phyloP scores from a whole-genome alignment of 2,888 invertebrate species.

The Therioaphis trifolii region DNA sequence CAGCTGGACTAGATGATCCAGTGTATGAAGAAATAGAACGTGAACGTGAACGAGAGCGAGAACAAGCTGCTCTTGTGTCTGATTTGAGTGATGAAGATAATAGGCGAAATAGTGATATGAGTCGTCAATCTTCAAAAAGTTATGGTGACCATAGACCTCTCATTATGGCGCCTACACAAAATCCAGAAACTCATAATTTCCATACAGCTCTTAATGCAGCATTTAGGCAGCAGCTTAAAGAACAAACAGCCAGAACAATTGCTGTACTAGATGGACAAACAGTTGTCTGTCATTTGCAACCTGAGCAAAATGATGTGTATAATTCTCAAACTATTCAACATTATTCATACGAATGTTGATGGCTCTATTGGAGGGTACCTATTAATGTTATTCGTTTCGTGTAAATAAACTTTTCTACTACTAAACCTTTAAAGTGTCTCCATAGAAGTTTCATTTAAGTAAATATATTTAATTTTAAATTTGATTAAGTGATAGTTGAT shows the following conservation, averaged over 20 bases:
- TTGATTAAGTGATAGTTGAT: constrained; percentile 6
- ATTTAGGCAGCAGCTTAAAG: constrained; percentile 70
- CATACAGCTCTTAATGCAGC: constrained; percentile 69
- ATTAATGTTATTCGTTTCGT: constrained; percentile 3
- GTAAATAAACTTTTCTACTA: constrained; percentile 51
- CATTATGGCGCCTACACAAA: constrained; percentile 74
- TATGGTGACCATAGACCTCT: constrained; percentile 85
- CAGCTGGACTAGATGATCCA: constrained; percentile 75
- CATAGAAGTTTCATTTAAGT: constrained; percentile 7
- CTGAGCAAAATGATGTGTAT: constrained; percentile 45
- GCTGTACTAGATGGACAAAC: constrained; percentile 88
- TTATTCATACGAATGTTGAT: constrained; percentile 61
- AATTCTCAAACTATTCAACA: constrained; percentile 52
- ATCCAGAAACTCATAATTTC: constrained; percentile 67
- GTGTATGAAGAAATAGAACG: constrained; percentile 86
- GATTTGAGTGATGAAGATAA: constrained; percentile 84
- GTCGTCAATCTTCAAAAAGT: constrained; percentile 78
- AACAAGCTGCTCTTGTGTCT: constrained; percentile 65
- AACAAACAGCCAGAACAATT: constrained; percentile 72
- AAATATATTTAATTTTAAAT: constrained; percentile 7
- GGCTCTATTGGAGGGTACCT: constrained; percentile 40
- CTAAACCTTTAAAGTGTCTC: constrained; percentile 33
- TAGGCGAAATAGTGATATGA: constrained; percentile 79
- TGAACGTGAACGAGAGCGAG: constrained; percentile 65
- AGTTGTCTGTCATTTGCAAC: constrained; percentile 87